Base-by-base conservation (phyloP, 2,113 vertebrate species). In the Grammomys surdaster region DNA sequence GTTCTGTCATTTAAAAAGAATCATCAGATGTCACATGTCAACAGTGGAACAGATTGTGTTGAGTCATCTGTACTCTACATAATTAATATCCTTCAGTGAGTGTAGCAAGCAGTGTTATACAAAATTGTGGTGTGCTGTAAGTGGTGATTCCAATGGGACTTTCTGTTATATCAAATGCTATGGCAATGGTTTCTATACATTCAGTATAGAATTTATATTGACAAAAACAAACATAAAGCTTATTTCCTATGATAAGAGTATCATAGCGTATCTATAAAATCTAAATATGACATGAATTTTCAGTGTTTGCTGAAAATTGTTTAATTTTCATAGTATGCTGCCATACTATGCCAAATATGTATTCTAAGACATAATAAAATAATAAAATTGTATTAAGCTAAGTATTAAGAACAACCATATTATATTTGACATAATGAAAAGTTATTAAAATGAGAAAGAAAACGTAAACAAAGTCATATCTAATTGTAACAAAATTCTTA, bases 131-230 rank as follows among this genome's bases (percentile, higher is more conserved):
- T 92, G 14, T 91, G 81, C 94, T 78, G 82, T 19, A 84, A 92
- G 48, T 88, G 67, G 36, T 78, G 90, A 86, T 92, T 94, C 96
- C 93, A 95, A 94, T 87, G 69, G 86, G 72, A 95, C 77, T 96
- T 85, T 33, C 69, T 40, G 5, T 93, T 91, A 54, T 54, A 95
- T 16, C 54, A 95, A 94, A 89, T 88, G 31, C 46, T 46, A 87
- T 33, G 92, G 72, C 54, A 82, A 36, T 48, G 31, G 20, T 33
- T 94, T 96, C 89, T 73, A 77, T 95, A 92, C 94, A 86, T 86
- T 33, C 5, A 73, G 88, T 92, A 46, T 51, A 86, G 48, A 19
- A 86, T 77, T 80, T 86, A 78, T 63, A 5, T 12, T 84, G 90
- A 46, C n/a, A 95, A 28, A 96, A 63, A 0, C 60, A 81, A 12